These are phyloP conservation scores for Donacobius atricapilla DNA, from an alignment of 2,113 vertebrate species.

Conservation along the genomic window DNA sequence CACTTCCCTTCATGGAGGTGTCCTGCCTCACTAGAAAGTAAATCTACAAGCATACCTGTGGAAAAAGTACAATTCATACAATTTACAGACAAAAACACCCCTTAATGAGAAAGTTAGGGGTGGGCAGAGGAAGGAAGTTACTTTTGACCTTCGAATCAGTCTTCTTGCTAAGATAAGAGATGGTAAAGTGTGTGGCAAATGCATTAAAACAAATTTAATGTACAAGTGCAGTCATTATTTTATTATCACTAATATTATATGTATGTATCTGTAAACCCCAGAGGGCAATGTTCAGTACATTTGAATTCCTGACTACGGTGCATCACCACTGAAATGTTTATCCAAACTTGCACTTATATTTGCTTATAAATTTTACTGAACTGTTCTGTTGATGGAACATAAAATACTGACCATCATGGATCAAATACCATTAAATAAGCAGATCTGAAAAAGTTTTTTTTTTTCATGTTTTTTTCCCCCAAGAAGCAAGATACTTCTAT, in stretches of 20 bases:
- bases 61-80: neutral
- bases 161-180: neutral
- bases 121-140: rapidly evolving
- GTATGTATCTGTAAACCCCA: neutral
- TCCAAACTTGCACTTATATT: neutral
- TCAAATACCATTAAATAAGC: neutral
- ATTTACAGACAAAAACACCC: neutral
- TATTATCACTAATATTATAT: no score
- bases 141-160: neutral
- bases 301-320: neutral
- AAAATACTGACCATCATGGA: neutral
- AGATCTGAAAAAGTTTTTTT: neutral
- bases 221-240: neutral
- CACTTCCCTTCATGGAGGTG: neutral
- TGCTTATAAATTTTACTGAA: neutral
- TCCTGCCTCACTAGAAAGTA: neutral
- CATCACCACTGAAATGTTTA: neutral
- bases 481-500: neutral
- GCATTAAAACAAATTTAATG: neutral
- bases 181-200: neutral
- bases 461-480: neutral
- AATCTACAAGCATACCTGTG: neutral
- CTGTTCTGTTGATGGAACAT: neutral
- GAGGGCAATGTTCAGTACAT: neutral
- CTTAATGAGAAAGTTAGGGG: neutral